Evolutionary conservation across 2,888 invertebrate species (phyloP), one percentile per base, ranked within the genome.

Genomic region (Physocephala rufipes): DNA sequence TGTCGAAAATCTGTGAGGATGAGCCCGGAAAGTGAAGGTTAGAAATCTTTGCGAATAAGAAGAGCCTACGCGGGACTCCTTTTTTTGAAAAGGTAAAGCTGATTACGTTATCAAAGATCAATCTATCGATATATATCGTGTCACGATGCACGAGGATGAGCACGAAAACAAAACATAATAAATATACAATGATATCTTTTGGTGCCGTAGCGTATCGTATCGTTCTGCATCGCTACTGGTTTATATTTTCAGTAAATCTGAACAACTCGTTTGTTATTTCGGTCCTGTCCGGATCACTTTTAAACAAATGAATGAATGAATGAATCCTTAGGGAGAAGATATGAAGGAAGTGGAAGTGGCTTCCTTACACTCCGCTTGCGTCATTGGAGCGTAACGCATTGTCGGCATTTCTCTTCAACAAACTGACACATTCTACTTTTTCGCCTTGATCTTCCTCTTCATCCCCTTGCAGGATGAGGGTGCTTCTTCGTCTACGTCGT

Each of bases 361-460:
- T 62, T 28, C 47, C 63, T 63, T 9, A 47, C 47, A 47, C 63
- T 24, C n/a, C n/a, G 16, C 67, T 58, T 36, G 24, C 67, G 36
- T 58, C 67, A 36, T 58, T 55, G 58, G 58, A 67, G 58, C 67
- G 66, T 28, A 36, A 66, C 66, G 28, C 45, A 63, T 47, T 53
- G 53, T 66, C 66, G 66, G 66, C 53, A 51, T 66, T 16, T 53
- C 15, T 21, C 45, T 3, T 47, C 28, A 15, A 51, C 66, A 43
- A 53, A 66, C 49, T 19, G 49, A 12, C 24, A 2, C 26, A 2
- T 49, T 53, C 36, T n/a, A 30, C 19, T 51, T 49, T 19, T 19
- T 19, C 53, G n/a, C n/a, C n/a, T n/a, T n/a, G n/a, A n/a, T n/a
- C n/a, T n/a, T n/a, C n/a, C n/a, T n/a, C n/a, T n/a, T n/a, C n/a